Conservation (phyloP, 2,113 vertebrate genomes). For the Centrocercus urophasianus region DNA sequence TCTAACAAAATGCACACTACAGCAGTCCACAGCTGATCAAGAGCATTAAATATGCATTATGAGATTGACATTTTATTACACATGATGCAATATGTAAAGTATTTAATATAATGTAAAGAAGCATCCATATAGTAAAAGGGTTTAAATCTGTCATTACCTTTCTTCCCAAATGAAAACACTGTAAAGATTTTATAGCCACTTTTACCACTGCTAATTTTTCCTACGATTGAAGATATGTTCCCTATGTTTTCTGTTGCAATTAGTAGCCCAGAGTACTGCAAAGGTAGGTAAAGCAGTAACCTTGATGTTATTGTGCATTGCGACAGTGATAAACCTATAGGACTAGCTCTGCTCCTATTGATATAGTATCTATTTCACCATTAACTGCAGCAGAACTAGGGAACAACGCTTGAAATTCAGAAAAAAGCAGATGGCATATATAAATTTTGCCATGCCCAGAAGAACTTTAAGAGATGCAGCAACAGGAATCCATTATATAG, state of each 20-base stretch:
- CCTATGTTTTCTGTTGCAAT: neutral
- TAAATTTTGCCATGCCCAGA: neutral
- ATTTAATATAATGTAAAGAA: neutral
- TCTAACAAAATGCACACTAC: neutral
- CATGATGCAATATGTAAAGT: neutral
- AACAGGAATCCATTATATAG: neutral
- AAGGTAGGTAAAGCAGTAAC: neutral
- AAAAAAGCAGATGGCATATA: neutral
- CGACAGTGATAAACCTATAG: neutral
- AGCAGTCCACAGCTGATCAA: neutral
- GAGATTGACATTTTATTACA: neutral
- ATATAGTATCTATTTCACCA: neutral
- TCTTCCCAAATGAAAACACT: neutral
- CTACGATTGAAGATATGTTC: neutral
- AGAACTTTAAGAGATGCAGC: neutral
- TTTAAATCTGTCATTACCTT: neutral
- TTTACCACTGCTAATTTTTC: neutral
- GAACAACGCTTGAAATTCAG: neutral
- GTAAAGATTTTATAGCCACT: neutral
- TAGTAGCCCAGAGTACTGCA: neutral
- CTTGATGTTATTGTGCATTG: neutral
- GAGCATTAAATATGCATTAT: neutral
- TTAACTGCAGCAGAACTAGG: neutral
- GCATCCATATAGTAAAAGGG: accelerated
- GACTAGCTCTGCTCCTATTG: neutral